Conservation (phyloP, 2,113 vertebrate genomes). For the Larimichthys polyactis region DNA sequence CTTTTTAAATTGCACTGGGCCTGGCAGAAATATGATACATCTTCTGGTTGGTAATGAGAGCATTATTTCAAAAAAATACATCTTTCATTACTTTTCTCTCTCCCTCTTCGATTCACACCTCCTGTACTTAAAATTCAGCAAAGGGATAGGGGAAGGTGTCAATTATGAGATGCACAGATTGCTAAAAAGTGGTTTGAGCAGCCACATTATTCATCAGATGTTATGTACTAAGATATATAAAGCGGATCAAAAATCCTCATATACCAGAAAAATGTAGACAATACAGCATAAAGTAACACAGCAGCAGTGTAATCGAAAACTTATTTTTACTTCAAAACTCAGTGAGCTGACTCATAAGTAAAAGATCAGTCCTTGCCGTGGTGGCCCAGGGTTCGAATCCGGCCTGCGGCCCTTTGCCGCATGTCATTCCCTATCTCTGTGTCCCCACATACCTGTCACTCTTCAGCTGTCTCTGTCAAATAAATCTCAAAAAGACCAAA, state of each 20-base stretch:
- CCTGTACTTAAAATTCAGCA: constrained; percentile 47
- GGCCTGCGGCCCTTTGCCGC: no score
- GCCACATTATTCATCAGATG: constrained; percentile 4
- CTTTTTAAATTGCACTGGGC: constrained; percentile 61
- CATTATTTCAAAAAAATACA: constrained; percentile 37
- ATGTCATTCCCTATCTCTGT: no score
- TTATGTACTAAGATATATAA: background rate
- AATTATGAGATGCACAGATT: constrained; percentile 19
- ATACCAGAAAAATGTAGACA: background rate
- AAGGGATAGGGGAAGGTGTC: background rate
- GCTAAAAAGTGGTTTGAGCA: constrained; percentile 4
- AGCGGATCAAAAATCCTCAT: constrained; percentile 32
- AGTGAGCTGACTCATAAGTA: background rate
- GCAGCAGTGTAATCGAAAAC: background rate
- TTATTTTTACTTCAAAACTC: background rate
- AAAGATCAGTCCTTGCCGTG: background rate
- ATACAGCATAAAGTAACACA: background rate
- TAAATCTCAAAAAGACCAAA: no score
- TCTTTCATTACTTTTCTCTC: constrained; percentile 47
- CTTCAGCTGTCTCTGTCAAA: no score
- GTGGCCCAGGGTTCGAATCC: no score
- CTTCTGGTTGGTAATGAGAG: constrained; percentile 57
- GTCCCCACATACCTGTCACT: no score
- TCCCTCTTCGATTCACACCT: constrained; percentile 38
- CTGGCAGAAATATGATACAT: constrained; percentile 54